phyloP scores from a whole-genome alignment of 2,888 invertebrate species.

The Hirtodrosophila histrioides region DNA sequence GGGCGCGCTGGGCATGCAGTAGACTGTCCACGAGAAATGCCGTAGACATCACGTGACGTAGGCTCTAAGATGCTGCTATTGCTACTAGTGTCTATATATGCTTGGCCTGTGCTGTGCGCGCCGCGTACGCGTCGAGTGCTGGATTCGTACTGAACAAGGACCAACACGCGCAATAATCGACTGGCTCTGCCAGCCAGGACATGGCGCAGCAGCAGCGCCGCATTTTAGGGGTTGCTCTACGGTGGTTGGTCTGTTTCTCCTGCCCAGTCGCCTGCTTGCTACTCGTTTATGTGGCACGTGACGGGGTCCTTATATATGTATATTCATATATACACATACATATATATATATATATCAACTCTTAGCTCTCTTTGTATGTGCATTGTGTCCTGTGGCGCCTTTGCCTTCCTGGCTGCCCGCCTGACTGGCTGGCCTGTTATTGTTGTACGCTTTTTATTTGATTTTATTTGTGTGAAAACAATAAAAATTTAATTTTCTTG shows the following conservation, averaged over 20 bases:
- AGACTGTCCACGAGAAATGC: slow-evolving; percentile 84
- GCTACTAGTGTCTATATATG: slow-evolving; percentile 26
- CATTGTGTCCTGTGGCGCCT: slow-evolving; percentile 59
- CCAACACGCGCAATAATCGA: slow-evolving; percentile 15
- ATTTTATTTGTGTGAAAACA: slow-evolving; percentile 81
- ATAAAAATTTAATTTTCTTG: slow-evolving; percentile 83
- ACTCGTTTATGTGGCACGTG: slow-evolving; percentile 65
- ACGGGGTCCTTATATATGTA: slow-evolving; percentile 38
- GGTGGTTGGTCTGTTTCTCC: slow-evolving; percentile 83
- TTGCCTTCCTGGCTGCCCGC: slow-evolving; percentile 50
- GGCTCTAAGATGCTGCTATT: not conserved
- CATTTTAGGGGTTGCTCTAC: slow-evolving; percentile 81
- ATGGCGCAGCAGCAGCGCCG: slow-evolving; percentile 33
- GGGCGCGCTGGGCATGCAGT: slow-evolving; percentile 80
- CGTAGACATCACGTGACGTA: slow-evolving; percentile 81
- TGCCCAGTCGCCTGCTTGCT: slow-evolving; percentile 75
- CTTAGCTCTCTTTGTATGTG: slow-evolving; percentile 33
- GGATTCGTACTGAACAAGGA: slow-evolving; percentile 69
- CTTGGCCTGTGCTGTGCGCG: slow-evolving; percentile 45
- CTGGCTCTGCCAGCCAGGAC: slow-evolving; percentile 12
- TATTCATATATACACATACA: slow-evolving; percentile 17
- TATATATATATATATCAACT: slow-evolving; percentile 19
- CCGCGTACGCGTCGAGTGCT: slow-evolving; percentile 76
- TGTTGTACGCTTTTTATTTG: slow-evolving; percentile 80
- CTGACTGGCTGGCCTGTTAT: slow-evolving; percentile 60